Evolutionary conservation across 2,888 invertebrate species (phyloP), one percentile per base, ranked within the genome.

Genomic region (Ophioninae sp.): DNA sequence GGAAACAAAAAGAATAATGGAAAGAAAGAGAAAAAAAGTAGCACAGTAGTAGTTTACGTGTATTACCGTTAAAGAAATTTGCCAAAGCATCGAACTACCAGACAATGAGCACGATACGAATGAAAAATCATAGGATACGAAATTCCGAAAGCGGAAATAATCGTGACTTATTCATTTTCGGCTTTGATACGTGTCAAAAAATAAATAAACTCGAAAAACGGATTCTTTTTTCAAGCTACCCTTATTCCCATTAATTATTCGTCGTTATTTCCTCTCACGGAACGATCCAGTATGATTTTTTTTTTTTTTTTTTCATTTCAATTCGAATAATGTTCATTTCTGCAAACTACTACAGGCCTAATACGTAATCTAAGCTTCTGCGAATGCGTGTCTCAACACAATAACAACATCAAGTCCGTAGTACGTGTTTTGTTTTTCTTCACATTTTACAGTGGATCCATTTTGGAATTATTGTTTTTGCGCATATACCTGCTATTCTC

Each of bases 361-460:
- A 73, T 81, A 78, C 62, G 79, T 81, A 81, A 79, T 84, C 75
- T 82, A 81, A 84, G 87, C 88, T 88, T 90, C 88, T 88, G 88
- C 86, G 83, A 87, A 87, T 85, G 83, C 87, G 86, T 87, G 87
- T 84, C 81, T 88, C 83, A 87, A 88, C 86, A 88, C 85, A 85
- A 85, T 88, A 88, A 79, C 88, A 88, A 88, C 89, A 88, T 89
- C 87, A 88, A 87, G 74, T 79, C 79, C 75, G 78, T 84, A 79
- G 79, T 82, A 70, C 78, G 65, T 79, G 37, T 82, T 57, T 85
- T 85, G 82, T 84, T 81, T 82, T 85, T 75, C 78, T 82, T 78
- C 82, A 88, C 87, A 87, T 83, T 88, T 88, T 79, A 86, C 86
- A 83, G 86, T 88, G 88, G 87, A 87, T 79, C 86, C 85, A 79